Evolutionary conservation across 2,888 invertebrate species (phyloP), one percentile per base, ranked within the genome.

Genomic region (Chrysina gloriosa): DNA sequence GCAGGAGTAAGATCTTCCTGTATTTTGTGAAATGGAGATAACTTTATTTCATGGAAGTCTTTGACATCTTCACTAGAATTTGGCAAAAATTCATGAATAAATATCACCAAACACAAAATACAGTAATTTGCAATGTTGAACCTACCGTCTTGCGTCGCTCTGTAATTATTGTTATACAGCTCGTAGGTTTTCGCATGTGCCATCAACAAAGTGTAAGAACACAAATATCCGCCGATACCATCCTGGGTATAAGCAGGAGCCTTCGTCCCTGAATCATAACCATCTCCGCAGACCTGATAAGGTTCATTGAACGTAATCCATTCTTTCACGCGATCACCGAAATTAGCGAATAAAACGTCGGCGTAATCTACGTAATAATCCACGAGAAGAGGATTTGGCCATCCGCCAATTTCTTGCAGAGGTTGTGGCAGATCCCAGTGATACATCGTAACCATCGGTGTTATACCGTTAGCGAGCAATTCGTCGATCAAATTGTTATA

Each of bases 101-200:
- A n/a, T n/a, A n/a, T n/a, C n/a, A n/a, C n/a, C n/a, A n/a, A n/a
- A n/a, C n/a, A n/a, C n/a, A n/a, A n/a, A n/a, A n/a, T n/a, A n/a
- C n/a, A n/a, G n/a, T n/a, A n/a, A n/a, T n/a, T n/a, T n/a, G n/a
- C n/a, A n/a, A n/a, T n/a, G n/a, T n/a, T n/a, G n/a, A 84, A n/a
- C n/a, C n/a, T n/a, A n/a, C n/a, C n/a, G n/a, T n/a, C n/a, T n/a
- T n/a, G n/a, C n/a, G n/a, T n/a, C n/a, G n/a, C n/a, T n/a, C n/a
- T n/a, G n/a, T n/a, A n/a, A n/a, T n/a, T n/a, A n/a, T n/a, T n/a
- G n/a, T n/a, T n/a, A n/a, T n/a, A n/a, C n/a, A n/a, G n/a, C n/a
- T n/a, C n/a, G 75, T 89, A 92, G 0, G 86, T 88, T 74, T 82
- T 85, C 0, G 87, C 91, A 75, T 92, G 92, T 0, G 91, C 89